These are phyloP conservation scores for Charadrius vociferus DNA, from an alignment of 2,113 vertebrate genomes.

Conservation along the genomic window DNA sequence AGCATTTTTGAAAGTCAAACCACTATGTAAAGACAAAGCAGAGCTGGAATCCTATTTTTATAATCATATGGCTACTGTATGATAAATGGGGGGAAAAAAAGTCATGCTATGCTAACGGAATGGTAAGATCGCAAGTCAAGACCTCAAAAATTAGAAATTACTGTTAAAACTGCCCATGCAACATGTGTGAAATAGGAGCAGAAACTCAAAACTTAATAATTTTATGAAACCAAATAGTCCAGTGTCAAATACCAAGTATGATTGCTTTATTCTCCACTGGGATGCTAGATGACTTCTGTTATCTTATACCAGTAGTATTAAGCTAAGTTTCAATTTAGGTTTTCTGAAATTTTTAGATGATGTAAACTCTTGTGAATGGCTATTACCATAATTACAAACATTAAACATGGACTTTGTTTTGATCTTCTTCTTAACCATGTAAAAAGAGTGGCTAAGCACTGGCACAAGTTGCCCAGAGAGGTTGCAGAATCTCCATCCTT, in stretches of 20 bases:
- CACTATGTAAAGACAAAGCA: not conserved
- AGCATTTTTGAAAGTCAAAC: not conserved
- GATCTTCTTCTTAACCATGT: not conserved
- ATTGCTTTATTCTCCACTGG: not conserved
- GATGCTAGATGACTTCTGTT: not conserved
- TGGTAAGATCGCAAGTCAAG: not conserved
- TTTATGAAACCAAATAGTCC: not conserved
- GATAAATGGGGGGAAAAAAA: not conserved
- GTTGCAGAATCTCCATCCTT: not conserved
- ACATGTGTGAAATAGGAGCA: not conserved
- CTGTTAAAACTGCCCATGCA: not conserved
- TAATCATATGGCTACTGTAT: not conserved
- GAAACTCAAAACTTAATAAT: not conserved
- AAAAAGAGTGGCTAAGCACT: not conserved
- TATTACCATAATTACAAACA: not conserved
- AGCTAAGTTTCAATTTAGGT: not conserved
- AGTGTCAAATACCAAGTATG: not conserved
- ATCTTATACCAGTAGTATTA: conserved; percentile 7
- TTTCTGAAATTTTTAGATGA: not conserved
- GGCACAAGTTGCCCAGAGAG: not conserved
- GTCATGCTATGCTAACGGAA: not conserved
- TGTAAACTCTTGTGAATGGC: not conserved
- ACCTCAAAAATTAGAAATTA: not conserved
- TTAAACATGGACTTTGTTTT: not conserved
- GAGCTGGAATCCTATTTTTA: not conserved